phyloP scores from a whole-genome alignment of 2,888 invertebrate species.

The Hydrotaea cyrtoneurina region DNA sequence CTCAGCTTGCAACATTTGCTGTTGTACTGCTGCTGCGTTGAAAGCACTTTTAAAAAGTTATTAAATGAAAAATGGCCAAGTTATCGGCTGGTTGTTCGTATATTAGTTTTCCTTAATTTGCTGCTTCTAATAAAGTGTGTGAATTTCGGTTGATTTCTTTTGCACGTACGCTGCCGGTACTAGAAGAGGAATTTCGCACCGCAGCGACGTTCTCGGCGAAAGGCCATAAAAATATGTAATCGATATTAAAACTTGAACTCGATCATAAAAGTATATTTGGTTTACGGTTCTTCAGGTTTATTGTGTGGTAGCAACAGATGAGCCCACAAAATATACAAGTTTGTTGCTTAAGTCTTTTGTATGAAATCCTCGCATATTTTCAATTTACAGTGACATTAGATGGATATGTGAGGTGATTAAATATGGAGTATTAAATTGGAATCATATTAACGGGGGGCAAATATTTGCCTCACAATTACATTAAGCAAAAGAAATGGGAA shows the following conservation, averaged over 20 bases:
- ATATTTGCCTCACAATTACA: no score
- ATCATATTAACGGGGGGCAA: no score
- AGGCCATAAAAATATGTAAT: slow-evolving; percentile 49
- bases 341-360: slow-evolving; percentile 20
- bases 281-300: neutral
- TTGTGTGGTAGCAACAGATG: neutral
- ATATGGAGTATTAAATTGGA: no score
- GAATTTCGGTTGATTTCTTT: slow-evolving; percentile 39
- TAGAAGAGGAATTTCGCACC: slow-evolving; percentile 34
- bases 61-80: slow-evolving; percentile 46
- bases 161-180: no score
- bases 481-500: no score
- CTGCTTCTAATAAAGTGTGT: slow-evolving; percentile 40
- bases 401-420: no score
- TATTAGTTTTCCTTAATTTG: neutral
- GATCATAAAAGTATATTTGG: neutral
- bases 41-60: slow-evolving; percentile 41
- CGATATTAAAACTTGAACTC: slow-evolving; percentile 36
- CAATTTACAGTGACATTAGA: neutral
- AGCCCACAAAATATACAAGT: slow-evolving; percentile 33
- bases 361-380: neutral
- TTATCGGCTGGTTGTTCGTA: slow-evolving; percentile 45
- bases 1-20: neutral
- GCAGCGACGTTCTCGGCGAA: slow-evolving; percentile 6
- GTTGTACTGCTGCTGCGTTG: neutral